Percentiles rank a stretch among this genome's conserved stretches.
phyloP scores from a whole-genome alignment of 2,797 vertebrate genomes.

The Gobionotothen gibberifrons region DNA sequence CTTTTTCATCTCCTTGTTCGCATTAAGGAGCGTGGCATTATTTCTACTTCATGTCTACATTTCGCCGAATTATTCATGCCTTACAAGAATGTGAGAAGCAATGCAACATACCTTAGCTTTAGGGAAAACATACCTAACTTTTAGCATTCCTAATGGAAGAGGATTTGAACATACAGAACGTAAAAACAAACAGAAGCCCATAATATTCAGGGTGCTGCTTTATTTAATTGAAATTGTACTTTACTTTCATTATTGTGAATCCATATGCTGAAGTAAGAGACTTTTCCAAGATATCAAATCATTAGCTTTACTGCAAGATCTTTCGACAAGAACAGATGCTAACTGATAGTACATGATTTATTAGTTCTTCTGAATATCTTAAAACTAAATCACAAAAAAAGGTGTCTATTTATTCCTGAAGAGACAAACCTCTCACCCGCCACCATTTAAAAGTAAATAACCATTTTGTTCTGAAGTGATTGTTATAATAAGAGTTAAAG shows the following conservation, averaged over 20 bases:
- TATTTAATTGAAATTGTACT: conserved; percentile 31
- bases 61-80: conserved; percentile 74
- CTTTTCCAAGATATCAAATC: conserved; percentile 9
- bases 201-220: conserved; percentile 22
- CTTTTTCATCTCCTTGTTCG: conserved; percentile 48
- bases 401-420: conserved; percentile 9
- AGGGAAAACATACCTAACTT: conserved; percentile 10
- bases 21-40: conserved; percentile 64
- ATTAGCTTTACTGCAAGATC: conserved; percentile 22
- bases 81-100: conserved; percentile 59
- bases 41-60: conserved; percentile 68
- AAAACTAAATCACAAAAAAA: conserved; percentile 35
- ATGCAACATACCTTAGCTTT: conserved; percentile 32
- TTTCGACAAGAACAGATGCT: conserved; percentile 16
- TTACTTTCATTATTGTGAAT: conserved; percentile 13
- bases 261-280: conserved; percentile 8
- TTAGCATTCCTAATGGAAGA: conserved; percentile 30
- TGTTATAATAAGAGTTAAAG: conserved; percentile 11
- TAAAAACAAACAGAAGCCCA: conserved; percentile 30
- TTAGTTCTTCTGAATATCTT: conserved; percentile 14
- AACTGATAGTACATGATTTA: conserved; percentile 13
- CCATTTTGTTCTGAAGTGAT: conserved; percentile 12
- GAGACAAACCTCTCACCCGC: conserved; percentile 2
- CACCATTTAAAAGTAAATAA: background rate
- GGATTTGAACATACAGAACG: conserved; percentile 34